These are phyloP conservation scores for Eupeodes corollae DNA, from an alignment of 1,140 invertebrate genomes.

Conservation along the genomic window DNA sequence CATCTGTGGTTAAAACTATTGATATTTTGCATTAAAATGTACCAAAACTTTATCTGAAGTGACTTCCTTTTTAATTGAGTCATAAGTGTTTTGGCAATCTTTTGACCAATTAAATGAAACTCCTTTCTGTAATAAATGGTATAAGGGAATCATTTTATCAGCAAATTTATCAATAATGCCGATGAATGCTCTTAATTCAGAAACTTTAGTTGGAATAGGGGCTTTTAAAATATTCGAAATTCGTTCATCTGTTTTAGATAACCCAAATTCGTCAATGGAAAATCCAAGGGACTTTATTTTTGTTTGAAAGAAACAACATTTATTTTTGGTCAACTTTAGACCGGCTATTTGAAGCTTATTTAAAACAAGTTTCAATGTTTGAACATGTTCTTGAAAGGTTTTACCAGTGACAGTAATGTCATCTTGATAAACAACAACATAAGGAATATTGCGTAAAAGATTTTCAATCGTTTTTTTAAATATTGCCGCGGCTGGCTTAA, in stretches of 20 bases:
- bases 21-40: too few species aligned
- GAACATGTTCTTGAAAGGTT: slow-evolving; percentile 24
- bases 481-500: slow-evolving; percentile 27
- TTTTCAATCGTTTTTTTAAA: too few species aligned
- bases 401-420: too few species aligned
- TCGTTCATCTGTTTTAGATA: slow-evolving; percentile 12
- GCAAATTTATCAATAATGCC: slow-evolving; percentile 27
- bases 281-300: slow-evolving; percentile 23
- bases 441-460: too few species aligned
- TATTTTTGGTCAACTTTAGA: slow-evolving; percentile 17
- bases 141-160: slow-evolving; percentile 14
- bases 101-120: slow-evolving; percentile 14
- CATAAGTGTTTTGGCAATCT: slow-evolving; percentile 15
- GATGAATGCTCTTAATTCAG: slow-evolving; percentile 22
- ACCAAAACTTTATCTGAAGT: slow-evolving; percentile 12
- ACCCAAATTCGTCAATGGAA: slow-evolving; percentile 16
- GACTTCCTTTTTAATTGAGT: slow-evolving; percentile 20
- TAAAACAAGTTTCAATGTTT: slow-evolving; percentile 5
- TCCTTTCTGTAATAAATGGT: slow-evolving; percentile 19
- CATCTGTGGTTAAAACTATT: too few species aligned
- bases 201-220: slow-evolving; percentile 17
- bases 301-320: slow-evolving; percentile 23
- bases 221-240: slow-evolving; percentile 15
- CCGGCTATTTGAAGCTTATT: slow-evolving; percentile 5
- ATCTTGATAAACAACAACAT: too few species aligned